These are phyloP conservation scores for Dusona sp. DNA, from an alignment of 2,888 invertebrate species.

Conservation along the genomic window DNA sequence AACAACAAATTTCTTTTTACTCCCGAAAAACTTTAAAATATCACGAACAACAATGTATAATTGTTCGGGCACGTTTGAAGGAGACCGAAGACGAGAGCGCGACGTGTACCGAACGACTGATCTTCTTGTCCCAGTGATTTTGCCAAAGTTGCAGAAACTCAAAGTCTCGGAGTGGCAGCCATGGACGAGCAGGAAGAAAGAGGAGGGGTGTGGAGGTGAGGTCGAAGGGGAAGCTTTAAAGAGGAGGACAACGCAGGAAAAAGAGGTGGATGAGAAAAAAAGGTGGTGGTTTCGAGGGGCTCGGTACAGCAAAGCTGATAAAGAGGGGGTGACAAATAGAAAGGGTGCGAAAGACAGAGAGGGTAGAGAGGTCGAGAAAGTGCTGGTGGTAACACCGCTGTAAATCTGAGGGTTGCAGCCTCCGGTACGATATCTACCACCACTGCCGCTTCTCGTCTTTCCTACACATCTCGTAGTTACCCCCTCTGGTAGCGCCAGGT, in stretches of 20 bases:
- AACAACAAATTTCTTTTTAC: not conserved
- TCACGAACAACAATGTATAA: slow-evolving; percentile 16
- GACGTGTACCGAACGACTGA: slow-evolving; percentile 79
- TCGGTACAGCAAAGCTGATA: slow-evolving; percentile 42
- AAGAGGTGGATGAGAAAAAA: slow-evolving; percentile 66
- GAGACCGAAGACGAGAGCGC: slow-evolving; percentile 35
- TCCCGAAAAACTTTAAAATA: not conserved
- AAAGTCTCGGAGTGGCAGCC: slow-evolving; percentile 56
- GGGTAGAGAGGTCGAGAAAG: slow-evolving; percentile 67
- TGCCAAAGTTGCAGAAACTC: slow-evolving; percentile 83
- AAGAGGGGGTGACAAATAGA: slow-evolving; percentile 28
- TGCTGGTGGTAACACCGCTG: slow-evolving; percentile 72
- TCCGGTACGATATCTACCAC: slow-evolving; percentile 61
- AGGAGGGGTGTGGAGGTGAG: slow-evolving; percentile 46
- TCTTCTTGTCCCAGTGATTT: slow-evolving; percentile 81
- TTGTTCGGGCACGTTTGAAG: slow-evolving; percentile 13
- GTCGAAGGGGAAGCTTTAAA: slow-evolving; percentile 62
- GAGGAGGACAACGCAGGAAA: slow-evolving; percentile 70
- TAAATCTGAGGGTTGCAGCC: slow-evolving; percentile 68
- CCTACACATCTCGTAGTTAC: slow-evolving; percentile 1
- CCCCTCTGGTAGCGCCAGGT: slow-evolving; percentile 61
- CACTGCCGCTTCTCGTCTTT: slow-evolving; percentile 47
- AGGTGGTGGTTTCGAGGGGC: slow-evolving; percentile 57
- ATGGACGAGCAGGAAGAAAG: slow-evolving; percentile 58
- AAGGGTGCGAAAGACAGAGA: slow-evolving; percentile 2